These are phyloP conservation scores for Nephrotoma flavescens DNA, from an alignment of 2,888 invertebrate species.

Conservation along the genomic window DNA sequence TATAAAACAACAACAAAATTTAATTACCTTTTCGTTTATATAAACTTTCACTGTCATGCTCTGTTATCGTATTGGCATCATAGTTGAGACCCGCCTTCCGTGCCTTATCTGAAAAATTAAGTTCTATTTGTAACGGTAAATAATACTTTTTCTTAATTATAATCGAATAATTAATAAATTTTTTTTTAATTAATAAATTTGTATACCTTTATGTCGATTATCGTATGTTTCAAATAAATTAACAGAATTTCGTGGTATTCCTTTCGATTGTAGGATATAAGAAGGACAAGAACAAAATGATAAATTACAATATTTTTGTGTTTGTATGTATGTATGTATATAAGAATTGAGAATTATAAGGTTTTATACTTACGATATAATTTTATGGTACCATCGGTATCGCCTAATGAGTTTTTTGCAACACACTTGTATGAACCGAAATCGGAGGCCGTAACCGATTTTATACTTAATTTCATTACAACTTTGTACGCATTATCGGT, in stretches of 20 bases:
- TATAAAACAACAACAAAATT: not conserved
- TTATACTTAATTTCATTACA: slow-evolving; percentile 57
- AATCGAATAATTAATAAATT: slow-evolving; percentile 8
- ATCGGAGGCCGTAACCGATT: slow-evolving; percentile 48
- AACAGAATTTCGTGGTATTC: slow-evolving; percentile 31
- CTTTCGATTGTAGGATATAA: slow-evolving; percentile 14
- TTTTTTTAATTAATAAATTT: slow-evolving; percentile 11
- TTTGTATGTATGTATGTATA: not conserved
- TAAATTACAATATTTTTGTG: not conserved
- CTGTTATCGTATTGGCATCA: slow-evolving; percentile 16
- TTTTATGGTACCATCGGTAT: slow-evolving; percentile 71
- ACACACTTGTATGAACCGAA: slow-evolving; percentile 71
- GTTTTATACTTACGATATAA: slow-evolving; percentile 54
- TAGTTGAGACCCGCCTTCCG: slow-evolving; percentile 6
- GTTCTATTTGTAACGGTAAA: not conserved
- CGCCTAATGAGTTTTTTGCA: slow-evolving; percentile 68
- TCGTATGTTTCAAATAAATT: slow-evolving; percentile 30
- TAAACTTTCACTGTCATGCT: slow-evolving; percentile 31
- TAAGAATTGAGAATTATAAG: not conserved
- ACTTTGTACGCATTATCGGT: slow-evolving; percentile 62
- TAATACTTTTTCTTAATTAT: slow-evolving; percentile 5
- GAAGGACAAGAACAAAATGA: slow-evolving; percentile 6
- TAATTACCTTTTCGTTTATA: slow-evolving; percentile 30
- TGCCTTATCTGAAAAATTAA: slow-evolving; percentile 3
- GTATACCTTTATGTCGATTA: slow-evolving; percentile 28